Evolutionary conservation across 2,113 vertebrate species (phyloP).

Genomic region (Cyphomyrus discorhynchus): DNA sequence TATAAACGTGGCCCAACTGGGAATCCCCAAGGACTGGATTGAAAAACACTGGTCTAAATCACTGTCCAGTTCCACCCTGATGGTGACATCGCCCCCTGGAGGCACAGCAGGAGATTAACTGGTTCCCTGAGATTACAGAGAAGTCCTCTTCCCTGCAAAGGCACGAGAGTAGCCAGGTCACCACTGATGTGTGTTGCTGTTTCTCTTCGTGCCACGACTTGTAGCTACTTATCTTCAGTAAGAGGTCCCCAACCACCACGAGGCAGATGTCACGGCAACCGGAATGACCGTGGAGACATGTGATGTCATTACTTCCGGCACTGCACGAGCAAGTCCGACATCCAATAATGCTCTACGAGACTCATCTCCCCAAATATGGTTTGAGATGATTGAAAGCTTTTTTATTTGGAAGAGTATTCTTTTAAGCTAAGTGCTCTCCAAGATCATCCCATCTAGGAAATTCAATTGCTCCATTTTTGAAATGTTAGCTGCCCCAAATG

Average conservation of each 20-base stretch:
- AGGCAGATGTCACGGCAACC: conserved; percentile 79
- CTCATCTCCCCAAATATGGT: conserved; percentile 90
- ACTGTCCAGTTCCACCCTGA: not conserved
- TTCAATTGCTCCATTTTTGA: conserved; percentile 97
- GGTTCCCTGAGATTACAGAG: not conserved
- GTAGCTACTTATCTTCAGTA: conserved; percentile 23
- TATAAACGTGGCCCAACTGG: not conserved
- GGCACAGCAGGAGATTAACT: not conserved
- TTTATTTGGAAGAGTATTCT: conserved; percentile 99
- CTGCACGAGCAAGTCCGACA: conserved; percentile 78
- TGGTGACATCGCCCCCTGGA: not conserved
- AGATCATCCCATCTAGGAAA: conserved; percentile 96
- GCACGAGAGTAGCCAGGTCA: not conserved
- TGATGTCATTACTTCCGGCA: conserved; percentile 86
- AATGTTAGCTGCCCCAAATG: conserved; percentile 93
- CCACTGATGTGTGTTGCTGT: not conserved
- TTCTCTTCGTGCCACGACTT: not conserved
- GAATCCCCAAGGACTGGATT: not conserved
- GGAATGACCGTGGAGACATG: conserved; percentile 71
- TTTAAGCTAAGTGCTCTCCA: conserved; percentile 98
- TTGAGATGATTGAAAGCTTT: conserved; percentile 99
- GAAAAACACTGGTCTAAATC: not conserved
- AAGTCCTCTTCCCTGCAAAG: not conserved
- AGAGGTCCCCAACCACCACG: conserved; percentile 51
- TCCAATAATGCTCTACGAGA: conserved; percentile 78